Conservation (phyloP, 1,140 invertebrate genomes). For the Trichomalopsis sarcophagae region DNA sequence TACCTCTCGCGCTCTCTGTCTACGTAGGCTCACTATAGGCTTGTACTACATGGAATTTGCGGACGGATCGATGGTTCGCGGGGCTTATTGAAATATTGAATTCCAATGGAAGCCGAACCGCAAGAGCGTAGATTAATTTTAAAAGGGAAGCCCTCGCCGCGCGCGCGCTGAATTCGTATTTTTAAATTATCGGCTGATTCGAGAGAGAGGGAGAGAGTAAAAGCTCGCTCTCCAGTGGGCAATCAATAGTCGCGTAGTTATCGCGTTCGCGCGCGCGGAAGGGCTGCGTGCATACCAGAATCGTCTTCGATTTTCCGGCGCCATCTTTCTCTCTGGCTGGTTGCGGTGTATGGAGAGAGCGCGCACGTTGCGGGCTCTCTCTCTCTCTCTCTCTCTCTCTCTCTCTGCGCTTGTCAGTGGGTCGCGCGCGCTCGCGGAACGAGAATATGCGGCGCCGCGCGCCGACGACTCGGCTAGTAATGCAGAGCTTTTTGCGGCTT, state of each 20-base stretch:
- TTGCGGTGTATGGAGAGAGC: no score
- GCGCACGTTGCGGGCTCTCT: not conserved
- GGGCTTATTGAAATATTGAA: slow-evolving; percentile 1
- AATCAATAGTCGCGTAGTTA: not conserved
- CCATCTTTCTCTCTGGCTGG: not conserved
- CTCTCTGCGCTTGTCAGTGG: not conserved
- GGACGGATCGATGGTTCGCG: not conserved
- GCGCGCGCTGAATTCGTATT: not conserved
- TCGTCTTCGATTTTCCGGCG: not conserved
- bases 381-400: no score
- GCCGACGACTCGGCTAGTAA: slow-evolving; percentile 10
- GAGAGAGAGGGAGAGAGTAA: no score
- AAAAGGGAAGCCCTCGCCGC: not conserved
- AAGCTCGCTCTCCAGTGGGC: not conserved
- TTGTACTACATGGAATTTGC: no score
- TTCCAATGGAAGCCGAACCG: not conserved
- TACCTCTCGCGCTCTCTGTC: no score
- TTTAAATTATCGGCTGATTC: not conserved
- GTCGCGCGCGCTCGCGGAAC: not conserved
- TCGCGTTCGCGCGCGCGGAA: not conserved
- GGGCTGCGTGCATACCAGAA: slow-evolving; percentile 4
- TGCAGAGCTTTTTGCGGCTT: slow-evolving; percentile 2
- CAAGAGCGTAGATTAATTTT: not conserved
- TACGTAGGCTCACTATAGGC: no score
- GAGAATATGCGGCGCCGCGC: no score